Base-by-base conservation (phyloP, 2,113 vertebrate genomes). In the Nothocercus nigrocapillus region DNA sequence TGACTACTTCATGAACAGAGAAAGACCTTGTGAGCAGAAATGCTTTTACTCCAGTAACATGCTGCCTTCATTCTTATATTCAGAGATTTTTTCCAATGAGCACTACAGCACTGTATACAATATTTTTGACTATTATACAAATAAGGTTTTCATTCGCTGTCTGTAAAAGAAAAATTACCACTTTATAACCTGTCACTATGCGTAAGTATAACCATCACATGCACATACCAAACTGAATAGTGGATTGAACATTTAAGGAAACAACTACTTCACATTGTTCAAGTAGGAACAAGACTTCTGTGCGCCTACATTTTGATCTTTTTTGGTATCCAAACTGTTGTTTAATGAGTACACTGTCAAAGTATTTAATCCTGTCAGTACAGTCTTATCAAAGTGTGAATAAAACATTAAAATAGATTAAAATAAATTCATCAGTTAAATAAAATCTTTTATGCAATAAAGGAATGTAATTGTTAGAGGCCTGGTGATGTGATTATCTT, bases 241-340 rank as follows among this genome's bases (percentile, higher is more conserved):
- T 88, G 11, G 21, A 61, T 4, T 76, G 32, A 85, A 80, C 20
- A n/a, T 30, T 64, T 61, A 54, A 89, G n/a, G 40, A 84, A 83
- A 87, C 56, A 81, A 80, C 25, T 85, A 40, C 44, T 25, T 36
- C 15, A 66, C 4, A 1, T 1, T 30, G 40, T 67, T 95, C 45
- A 93, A 90, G 64, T 72, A 85, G 83, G 85, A 84, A 49, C 81
- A 77, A 96, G 84, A 34, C 45, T 85, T 28, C 90, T 91, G 53
- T 72, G 67, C 96, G 97, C 97, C 93, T 97, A 68, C 95, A 64
- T 91, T 97, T 88, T 74, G 64, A 74, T 96, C 88, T 95, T 96
- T 95, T 94, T 93, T 79, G 53, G 77, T 88, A 84, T 91, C 68
- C 61, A 96, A 78, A 64, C 90, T 92, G 45, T 88, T 85, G 69